A percentile compares a stretch with the other conserved stretches of the same genome.
These are phyloP conservation scores for Acropora yongei DNA, from an alignment of 64 coral and sea anemone species.

Conservation along the genomic window DNA sequence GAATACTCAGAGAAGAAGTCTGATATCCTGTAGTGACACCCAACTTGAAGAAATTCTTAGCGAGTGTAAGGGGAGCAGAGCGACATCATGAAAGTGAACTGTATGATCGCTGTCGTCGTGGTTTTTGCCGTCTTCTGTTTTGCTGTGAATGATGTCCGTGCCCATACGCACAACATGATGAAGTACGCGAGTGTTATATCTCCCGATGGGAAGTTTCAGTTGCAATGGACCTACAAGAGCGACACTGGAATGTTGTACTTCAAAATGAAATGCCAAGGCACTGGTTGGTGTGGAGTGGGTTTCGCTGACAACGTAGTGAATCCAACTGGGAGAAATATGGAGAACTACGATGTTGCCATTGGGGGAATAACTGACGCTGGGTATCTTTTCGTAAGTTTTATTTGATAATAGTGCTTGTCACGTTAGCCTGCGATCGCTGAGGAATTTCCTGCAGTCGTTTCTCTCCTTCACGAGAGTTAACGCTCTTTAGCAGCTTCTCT, in stretches of 20 bases:
- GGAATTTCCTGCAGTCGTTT: no score
- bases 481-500: no score
- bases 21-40: background rate
- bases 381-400: background rate
- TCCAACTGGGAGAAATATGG: background rate
- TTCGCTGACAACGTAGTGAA: background rate
- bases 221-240: conserved; percentile 4
- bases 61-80: background rate
- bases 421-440: no score
- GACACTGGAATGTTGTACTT: conserved; percentile 1
- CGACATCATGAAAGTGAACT: background rate
- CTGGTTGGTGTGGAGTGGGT: conserved; percentile 29
- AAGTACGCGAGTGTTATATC: background rate
- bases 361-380: background rate
- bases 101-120: background rate
- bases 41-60: background rate
- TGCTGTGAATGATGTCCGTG: background rate
- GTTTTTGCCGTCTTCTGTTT: background rate
- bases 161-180: background rate
- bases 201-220: background rate
- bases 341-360: conserved; percentile 17
- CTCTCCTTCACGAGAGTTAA: no score
- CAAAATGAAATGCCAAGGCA: background rate
- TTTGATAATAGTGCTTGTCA: no score
- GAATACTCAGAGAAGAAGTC: background rate